Conservation (phyloP, 2,888 invertebrate species). For the Dynastes tityus region DNA sequence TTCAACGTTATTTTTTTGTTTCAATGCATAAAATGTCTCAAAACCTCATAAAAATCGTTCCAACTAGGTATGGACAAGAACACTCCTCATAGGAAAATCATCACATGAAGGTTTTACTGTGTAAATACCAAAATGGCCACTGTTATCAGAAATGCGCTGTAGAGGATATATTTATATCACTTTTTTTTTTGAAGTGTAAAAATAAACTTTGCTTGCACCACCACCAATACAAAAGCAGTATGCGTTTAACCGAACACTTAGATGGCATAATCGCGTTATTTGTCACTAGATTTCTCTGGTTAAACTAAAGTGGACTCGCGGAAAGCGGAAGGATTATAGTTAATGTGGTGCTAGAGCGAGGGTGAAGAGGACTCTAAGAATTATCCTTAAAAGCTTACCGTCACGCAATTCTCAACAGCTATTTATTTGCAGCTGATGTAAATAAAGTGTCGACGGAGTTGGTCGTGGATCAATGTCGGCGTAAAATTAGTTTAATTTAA, state of each 20-base stretch:
- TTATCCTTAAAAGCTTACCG: conserved; percentile 38
- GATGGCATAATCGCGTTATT: conserved; percentile 4
- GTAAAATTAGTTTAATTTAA: conserved; percentile 41
- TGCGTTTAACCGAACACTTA: neutral
- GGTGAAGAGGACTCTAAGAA: conserved; percentile 7
- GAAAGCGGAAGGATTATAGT: conserved; percentile 30
- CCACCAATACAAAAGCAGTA: neutral
- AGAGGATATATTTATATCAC: too few relatives aligned
- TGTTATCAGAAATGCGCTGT: too few relatives aligned
- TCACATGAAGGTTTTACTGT: too few relatives aligned
- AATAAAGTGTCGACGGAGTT: conserved; percentile 42
- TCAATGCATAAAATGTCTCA: too few relatives aligned
- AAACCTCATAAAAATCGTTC: too few relatives aligned
- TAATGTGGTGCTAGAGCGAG: conserved; percentile 27
- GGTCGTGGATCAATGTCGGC: conserved; percentile 39
- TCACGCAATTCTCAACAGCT: conserved; percentile 37
- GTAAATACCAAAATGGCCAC: too few relatives aligned
- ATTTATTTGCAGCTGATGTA: conserved; percentile 42
- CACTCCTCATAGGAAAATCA: too few relatives aligned
- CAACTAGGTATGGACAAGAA: too few relatives aligned
- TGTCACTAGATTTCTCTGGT: neutral
- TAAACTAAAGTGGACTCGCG: conserved; percentile 9
- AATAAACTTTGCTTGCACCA: neutral
- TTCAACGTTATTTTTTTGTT: too few relatives aligned
- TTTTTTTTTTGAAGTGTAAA: too few relatives aligned